Conservation (phyloP, 2,888 invertebrate species). For the Tinea pellionella region DNA sequence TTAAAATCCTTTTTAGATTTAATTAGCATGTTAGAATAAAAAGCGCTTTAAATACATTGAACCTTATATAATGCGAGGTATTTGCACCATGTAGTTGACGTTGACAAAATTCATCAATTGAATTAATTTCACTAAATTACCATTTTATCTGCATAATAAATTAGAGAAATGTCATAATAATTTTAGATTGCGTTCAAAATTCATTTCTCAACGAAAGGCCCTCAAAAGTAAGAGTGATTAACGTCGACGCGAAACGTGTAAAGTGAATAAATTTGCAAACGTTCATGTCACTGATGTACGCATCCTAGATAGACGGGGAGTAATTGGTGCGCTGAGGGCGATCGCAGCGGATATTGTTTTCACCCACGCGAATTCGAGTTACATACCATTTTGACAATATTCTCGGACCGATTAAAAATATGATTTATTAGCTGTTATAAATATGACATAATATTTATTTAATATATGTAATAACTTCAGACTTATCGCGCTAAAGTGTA, state of each 20-base stretch:
- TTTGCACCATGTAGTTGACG: too few species aligned
- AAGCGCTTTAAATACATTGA: too few species aligned
- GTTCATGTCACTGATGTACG: constrained; percentile 7
- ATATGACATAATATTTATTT: too few species aligned
- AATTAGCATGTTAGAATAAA: neutral
- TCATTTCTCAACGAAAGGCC: neutral
- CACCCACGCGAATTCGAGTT: constrained; percentile 31
- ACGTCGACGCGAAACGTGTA: neutral
- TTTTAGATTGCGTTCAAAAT: neutral
- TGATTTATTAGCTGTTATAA: too few species aligned
- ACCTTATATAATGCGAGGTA: too few species aligned
- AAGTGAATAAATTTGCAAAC: constrained; percentile 8
- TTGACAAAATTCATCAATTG: neutral
- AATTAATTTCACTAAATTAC: neutral
- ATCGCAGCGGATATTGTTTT: constrained; percentile 38
- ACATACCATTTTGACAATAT: neutral
- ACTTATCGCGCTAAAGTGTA: too few species aligned
- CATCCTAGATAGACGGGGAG: constrained; percentile 16
- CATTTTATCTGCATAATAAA: constrained; percentile 1
- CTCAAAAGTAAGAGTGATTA: constrained; percentile 4
- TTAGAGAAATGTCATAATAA: neutral
- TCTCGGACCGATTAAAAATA: neutral
- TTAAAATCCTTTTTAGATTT: neutral
- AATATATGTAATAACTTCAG: too few species aligned
- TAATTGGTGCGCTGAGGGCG: constrained; percentile 27